A percentile compares a stretch with the other conserved stretches of the same genome.
Evolutionary conservation across 2,113 vertebrate species (phyloP).

Genomic region (Heliornis fulica): DNA sequence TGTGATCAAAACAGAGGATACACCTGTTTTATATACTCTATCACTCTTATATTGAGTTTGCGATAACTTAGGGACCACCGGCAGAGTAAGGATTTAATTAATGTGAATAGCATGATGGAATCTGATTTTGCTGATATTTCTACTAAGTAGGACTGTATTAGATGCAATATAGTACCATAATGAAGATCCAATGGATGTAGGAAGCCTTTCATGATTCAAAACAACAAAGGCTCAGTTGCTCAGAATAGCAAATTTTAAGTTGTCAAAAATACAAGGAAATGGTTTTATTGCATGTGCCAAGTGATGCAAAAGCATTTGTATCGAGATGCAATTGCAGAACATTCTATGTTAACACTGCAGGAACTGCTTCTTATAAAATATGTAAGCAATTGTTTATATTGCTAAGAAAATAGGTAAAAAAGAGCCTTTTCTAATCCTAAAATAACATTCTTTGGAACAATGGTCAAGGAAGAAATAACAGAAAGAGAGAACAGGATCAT

Average conservation of each 20-base stretch:
- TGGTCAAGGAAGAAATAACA: neutral
- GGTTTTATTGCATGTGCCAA: neutral
- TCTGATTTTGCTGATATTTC: neutral
- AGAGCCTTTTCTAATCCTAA: neutral
- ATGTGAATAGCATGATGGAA: fast-evolving
- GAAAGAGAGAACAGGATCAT: neutral
- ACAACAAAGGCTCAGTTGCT: neutral
- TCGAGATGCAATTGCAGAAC: neutral
- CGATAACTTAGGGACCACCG: neutral
- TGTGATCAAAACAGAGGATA: neutral
- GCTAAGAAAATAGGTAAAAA: neutral
- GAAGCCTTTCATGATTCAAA: neutral
- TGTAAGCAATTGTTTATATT: neutral
- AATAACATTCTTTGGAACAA: neutral
- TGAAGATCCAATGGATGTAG: neutral
- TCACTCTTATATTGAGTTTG: neutral
- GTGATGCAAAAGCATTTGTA: neutral
- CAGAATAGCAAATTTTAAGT: no score
- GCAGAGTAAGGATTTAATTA: neutral
- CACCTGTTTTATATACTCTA: neutral
- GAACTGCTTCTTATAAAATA: neutral
- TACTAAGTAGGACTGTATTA: neutral
- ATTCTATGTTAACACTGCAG: neutral
- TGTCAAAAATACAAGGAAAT: neutral
- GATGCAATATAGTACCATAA: neutral